A percentile compares a stretch with the other conserved stretches of the same genome.
Evolutionary conservation across 2,888 invertebrate genomes (phyloP).

Genomic region (Rotaria macrura): DNA sequence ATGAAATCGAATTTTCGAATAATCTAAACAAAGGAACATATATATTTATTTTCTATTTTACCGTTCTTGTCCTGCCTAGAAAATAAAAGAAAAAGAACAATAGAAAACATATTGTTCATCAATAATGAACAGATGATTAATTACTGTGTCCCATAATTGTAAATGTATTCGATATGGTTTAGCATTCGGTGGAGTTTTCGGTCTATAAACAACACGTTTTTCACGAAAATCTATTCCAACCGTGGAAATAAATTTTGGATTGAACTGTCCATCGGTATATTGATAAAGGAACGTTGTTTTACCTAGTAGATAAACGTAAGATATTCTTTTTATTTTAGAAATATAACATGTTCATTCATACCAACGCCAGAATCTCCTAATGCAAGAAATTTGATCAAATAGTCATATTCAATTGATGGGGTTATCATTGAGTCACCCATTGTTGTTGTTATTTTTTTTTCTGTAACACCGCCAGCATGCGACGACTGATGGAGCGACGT

Average conservation of each 20-base stretch:
- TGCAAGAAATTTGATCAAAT: constrained; percentile 34
- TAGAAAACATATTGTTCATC: too few relatives aligned
- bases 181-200: constrained; percentile 26
- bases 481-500: constrained; percentile 8
- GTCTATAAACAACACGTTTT: constrained; percentile 54
- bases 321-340: too few relatives aligned
- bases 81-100: neutral
- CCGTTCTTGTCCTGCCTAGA: constrained; percentile 31
- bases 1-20: too few relatives aligned
- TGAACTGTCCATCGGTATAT: constrained; percentile 83
- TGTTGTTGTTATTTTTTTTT: neutral
- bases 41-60: neutral
- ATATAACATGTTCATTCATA: too few relatives aligned
- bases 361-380: constrained; percentile 18
- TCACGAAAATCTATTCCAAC: constrained; percentile 95
- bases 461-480: neutral
- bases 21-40: neutral
- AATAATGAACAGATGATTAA: neutral
- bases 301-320: constrained; percentile 62
- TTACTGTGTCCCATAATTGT: constrained; percentile 33
- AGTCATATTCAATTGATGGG: constrained; percentile 32
- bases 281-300: constrained; percentile 90
- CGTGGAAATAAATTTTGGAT: constrained; percentile 83
- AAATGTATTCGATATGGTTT: constrained; percentile 30
- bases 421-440: constrained; percentile 18